A percentile compares a stretch with the other conserved stretches of the same genome.
phyloP scores from a whole-genome alignment of 2,113 vertebrate species.

The Neotragus pygmaeus region DNA sequence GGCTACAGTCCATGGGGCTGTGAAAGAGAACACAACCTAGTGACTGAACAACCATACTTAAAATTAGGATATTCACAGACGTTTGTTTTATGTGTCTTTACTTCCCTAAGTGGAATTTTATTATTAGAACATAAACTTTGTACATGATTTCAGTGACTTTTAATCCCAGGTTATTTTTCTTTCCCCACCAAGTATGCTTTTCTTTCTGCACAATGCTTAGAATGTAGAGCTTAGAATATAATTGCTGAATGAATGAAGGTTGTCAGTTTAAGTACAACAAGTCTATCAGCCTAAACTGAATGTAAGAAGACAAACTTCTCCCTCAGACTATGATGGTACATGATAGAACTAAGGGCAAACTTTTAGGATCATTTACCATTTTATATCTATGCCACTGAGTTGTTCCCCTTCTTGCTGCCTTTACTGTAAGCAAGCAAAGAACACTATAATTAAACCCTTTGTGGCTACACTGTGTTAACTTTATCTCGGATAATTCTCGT shows the following conservation, averaged over 20 bases:
- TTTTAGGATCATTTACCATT: not conserved
- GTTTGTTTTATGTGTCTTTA: not conserved
- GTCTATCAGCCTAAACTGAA: conserved; percentile 1
- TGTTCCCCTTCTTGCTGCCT: not conserved
- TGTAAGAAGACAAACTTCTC: not conserved
- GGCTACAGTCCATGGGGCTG: not conserved
- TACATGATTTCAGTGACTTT: conserved; percentile 25
- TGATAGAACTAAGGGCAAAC: not conserved
- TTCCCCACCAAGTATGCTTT: not conserved
- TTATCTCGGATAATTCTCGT: conserved; percentile 33
- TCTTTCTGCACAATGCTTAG: not conserved
- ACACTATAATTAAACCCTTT: not conserved
- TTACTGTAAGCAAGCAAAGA: conserved; percentile 14
- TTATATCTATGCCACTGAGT: not conserved
- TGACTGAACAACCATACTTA: not conserved
- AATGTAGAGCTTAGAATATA: not conserved
- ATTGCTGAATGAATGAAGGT: not conserved
- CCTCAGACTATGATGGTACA: not conserved
- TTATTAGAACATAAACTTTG: not conserved
- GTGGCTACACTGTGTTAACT: not conserved
- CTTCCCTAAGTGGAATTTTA: conserved; percentile 4
- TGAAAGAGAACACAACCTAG: not conserved
- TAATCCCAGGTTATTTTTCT: conserved; percentile 13
- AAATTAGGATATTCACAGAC: not conserved
- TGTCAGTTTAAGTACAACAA: conserved; percentile 33